These are phyloP conservation scores for Vireo griseus DNA, from an alignment of 2,797 vertebrate species.

Conservation along the genomic window DNA sequence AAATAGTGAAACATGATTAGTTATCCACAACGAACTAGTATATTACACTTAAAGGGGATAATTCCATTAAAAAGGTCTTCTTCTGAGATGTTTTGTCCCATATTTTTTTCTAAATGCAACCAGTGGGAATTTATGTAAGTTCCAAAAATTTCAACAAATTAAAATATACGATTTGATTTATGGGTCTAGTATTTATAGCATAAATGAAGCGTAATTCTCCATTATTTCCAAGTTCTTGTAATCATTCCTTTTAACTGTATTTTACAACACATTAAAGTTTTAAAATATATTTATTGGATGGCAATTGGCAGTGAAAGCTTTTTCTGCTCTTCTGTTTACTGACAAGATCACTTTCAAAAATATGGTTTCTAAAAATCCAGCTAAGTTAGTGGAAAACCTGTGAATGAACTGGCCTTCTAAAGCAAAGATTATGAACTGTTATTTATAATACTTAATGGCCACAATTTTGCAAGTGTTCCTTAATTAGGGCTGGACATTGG, in stretches of 20 bases:
- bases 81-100: fast-evolving
- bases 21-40: not conserved
- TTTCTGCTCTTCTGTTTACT: not conserved
- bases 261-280: not conserved
- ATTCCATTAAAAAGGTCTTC: not conserved
- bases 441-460: not conserved
- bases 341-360: not conserved
- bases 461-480: not conserved
- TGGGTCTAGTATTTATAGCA: not conserved
- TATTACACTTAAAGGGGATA: not conserved
- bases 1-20: not conserved
- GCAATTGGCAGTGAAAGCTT: not conserved
- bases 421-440: not conserved
- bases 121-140: not conserved
- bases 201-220: not conserved
- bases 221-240: not conserved
- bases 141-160: not conserved
- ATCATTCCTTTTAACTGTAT: not conserved
- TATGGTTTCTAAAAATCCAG: not conserved
- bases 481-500: not conserved
- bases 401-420: not conserved
- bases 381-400: not conserved
- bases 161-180: not conserved
- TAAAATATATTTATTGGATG: not conserved
- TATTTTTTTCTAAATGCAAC: not conserved